Percentiles rank a stretch among this genome's conserved stretches.
These are phyloP conservation scores for Callipepla californica DNA, from an alignment of 2,113 vertebrate species.

Conservation along the genomic window DNA sequence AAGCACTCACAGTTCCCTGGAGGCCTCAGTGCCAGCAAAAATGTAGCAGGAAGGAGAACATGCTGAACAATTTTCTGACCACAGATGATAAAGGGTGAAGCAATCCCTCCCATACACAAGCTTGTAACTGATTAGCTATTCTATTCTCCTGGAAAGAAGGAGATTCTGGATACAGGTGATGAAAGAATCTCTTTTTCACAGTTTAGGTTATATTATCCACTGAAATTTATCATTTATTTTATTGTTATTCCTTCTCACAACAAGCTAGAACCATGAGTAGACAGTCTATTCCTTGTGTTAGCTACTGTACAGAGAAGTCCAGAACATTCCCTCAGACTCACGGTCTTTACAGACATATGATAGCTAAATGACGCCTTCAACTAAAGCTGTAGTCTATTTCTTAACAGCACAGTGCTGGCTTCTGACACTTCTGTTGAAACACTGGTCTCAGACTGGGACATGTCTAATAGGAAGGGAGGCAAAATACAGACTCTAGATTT, in stretches of 20 bases:
- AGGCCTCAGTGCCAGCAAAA: background rate
- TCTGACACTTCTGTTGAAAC: background rate
- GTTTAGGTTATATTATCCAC: background rate
- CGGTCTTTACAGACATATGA: background rate
- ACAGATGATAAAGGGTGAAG: fast-evolving
- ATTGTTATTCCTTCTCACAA: background rate
- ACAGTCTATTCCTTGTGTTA: background rate
- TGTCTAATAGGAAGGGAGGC: background rate
- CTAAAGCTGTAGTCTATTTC: background rate
- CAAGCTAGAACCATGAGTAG: background rate
- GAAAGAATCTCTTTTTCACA: background rate
- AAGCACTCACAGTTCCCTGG: background rate
- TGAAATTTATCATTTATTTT: background rate
- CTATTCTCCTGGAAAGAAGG: background rate
- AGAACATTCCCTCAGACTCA: background rate
- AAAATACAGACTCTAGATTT: background rate
- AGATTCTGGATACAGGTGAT: background rate
- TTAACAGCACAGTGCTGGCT: background rate
- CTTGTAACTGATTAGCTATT: background rate
- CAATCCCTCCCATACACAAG: background rate
- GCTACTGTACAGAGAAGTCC: background rate
- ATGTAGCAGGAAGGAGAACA: background rate
- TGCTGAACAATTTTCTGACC: fast-evolving
- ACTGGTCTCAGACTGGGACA: background rate
- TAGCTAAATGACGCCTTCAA: background rate